phyloP scores from a whole-genome alignment of 1,140 invertebrate species.

The Hyphantria cunea region DNA sequence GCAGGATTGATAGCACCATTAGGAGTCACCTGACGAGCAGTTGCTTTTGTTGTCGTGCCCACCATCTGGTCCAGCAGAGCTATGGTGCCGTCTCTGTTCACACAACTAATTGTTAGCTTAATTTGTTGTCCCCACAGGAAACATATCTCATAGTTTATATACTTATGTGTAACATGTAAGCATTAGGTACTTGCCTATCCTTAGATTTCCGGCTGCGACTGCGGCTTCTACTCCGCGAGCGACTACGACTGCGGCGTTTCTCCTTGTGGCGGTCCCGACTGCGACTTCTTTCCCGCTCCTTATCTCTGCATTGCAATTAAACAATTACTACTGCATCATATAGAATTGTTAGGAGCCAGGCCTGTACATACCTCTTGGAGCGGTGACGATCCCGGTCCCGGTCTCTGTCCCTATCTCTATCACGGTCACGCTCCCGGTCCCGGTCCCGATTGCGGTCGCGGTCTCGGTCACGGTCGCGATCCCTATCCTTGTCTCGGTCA shows the following conservation, averaged over 20 bases:
- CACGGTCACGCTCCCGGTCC: slow-evolving; percentile 75
- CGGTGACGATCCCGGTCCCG: slow-evolving; percentile 77
- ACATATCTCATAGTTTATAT: slow-evolving; percentile 20
- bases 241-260: slow-evolving; percentile 74
- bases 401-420: slow-evolving; percentile 72
- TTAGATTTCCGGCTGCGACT: slow-evolving; percentile 80
- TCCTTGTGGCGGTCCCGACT: slow-evolving; percentile 76
- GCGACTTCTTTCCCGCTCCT: slow-evolving; percentile 73
- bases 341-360: neutral
- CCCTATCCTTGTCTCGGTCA: slow-evolving; percentile 70
- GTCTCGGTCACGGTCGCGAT: slow-evolving; percentile 60
- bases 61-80: slow-evolving; percentile 80
- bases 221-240: slow-evolving; percentile 65
- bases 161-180: neutral
- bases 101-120: slow-evolving; percentile 1
- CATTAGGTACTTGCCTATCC: slow-evolving; percentile 66
- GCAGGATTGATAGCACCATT: slow-evolving; percentile 64
- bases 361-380: slow-evolving; percentile 65
- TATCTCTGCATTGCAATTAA: slow-evolving; percentile 48
- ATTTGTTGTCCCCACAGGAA: neutral
- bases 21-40: slow-evolving; percentile 58
- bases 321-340: too few relatives aligned
- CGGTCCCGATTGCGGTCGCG: slow-evolving; percentile 47
- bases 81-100: slow-evolving; percentile 73
- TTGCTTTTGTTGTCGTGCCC: slow-evolving; percentile 77